Conservation (phyloP, 2,888 invertebrate genomes). For the Eledone cirrhosa region DNA sequence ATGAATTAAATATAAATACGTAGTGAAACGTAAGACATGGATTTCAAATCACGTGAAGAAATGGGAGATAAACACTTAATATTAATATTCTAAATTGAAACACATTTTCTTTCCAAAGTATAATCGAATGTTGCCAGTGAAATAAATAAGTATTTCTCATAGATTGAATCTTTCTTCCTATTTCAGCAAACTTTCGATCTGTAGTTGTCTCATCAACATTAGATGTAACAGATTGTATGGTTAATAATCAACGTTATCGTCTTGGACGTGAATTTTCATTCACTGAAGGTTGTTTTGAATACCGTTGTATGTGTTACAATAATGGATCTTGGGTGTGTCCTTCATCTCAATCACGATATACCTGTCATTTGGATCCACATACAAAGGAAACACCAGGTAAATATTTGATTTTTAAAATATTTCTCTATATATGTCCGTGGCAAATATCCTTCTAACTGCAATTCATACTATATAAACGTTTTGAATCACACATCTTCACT, state of each 20-base stretch:
- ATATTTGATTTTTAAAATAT: neutral
- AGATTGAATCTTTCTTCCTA: neutral
- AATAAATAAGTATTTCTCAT: neutral
- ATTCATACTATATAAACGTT: too few relatives aligned
- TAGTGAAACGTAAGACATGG: too few relatives aligned
- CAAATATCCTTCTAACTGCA: too few relatives aligned
- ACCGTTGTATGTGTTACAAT: neutral
- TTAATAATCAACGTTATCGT: neutral
- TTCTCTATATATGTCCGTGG: too few relatives aligned
- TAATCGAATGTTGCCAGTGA: too few relatives aligned
- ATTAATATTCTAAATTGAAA: too few relatives aligned
- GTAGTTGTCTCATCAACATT: neutral
- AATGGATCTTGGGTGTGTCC: conserved; percentile 24
- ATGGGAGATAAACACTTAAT: too few relatives aligned
- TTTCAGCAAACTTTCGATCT: neutral
- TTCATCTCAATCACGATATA: neutral
- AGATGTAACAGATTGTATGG: neutral
- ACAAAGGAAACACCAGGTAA: neutral
- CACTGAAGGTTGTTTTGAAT: conserved; percentile 15
- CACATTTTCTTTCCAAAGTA: too few relatives aligned
- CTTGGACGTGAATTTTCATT: neutral
- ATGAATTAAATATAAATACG: too few relatives aligned
- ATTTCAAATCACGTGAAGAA: too few relatives aligned
- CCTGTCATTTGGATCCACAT: neutral
- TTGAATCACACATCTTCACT: too few relatives aligned